phyloP scores from a whole-genome alignment of 2,113 vertebrate species.

The Balaeniceps rex region DNA sequence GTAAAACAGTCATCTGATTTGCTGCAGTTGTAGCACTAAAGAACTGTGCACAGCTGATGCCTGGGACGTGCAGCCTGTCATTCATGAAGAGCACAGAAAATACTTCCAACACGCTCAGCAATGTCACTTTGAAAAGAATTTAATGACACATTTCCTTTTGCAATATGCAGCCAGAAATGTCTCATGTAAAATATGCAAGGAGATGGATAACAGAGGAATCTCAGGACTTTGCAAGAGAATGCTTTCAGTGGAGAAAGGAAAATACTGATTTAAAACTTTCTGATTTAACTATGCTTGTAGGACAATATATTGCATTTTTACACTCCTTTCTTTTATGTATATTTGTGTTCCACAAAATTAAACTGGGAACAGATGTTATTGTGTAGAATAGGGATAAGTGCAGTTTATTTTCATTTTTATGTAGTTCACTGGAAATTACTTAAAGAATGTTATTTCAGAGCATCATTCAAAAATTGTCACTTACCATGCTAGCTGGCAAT shows the following conservation, averaged over 20 bases:
- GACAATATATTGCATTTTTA: not conserved
- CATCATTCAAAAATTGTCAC: not conserved
- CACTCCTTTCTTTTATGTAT: not conserved
- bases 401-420: not conserved
- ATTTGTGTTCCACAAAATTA: constrained; percentile 3
- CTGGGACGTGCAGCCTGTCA: not conserved
- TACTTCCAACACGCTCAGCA: not conserved
- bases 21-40: not conserved
- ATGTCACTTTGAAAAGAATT: not conserved
- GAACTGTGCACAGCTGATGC: not conserved
- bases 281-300: not conserved
- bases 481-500: not conserved
- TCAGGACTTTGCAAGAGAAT: not conserved
- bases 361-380: not conserved
- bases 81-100: constrained; percentile 1
- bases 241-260: not conserved
- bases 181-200: not conserved
- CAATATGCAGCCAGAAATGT: not conserved
- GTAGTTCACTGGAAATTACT: not conserved
- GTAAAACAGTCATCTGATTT: not conserved
- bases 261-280: not conserved
- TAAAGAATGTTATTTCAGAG: not conserved
- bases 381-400: not conserved
- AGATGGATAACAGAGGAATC: not conserved
- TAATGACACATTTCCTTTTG: constrained; percentile 10